A percentile compares a stretch with the other conserved stretches of the same genome.
These are phyloP conservation scores for Rhopalosiphum maidis DNA, from an alignment of 1,140 invertebrate species.

Conservation along the genomic window DNA sequence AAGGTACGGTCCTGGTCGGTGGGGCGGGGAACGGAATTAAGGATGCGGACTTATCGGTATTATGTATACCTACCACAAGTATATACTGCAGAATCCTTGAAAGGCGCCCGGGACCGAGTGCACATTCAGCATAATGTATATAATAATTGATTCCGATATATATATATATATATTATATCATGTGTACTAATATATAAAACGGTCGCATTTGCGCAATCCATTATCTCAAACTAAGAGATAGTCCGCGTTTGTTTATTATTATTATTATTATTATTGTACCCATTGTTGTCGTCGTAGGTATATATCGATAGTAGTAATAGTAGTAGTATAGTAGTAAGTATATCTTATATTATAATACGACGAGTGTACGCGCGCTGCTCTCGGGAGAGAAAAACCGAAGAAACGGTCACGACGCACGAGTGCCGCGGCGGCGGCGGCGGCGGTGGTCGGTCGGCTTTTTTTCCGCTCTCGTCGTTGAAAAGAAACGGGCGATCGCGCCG, in stretches of 20 bases:
- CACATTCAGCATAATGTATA: background rate
- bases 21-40: background rate
- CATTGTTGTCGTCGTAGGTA: slow-evolving; percentile 17
- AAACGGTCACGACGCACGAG: slow-evolving; percentile 34
- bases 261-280: background rate
- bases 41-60: background rate
- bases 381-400: slow-evolving; percentile 13
- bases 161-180: background rate
- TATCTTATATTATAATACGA: background rate
- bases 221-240: slow-evolving; percentile 50
- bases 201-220: slow-evolving; percentile 43
- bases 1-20: background rate
- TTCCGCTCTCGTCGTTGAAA: background rate
- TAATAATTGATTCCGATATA: slow-evolving; percentile 43
- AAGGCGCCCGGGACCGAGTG: background rate
- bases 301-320: too few relatives aligned
- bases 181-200: background rate
- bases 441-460: background rate
- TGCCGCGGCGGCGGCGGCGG: too few relatives aligned
- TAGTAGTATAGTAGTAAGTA: too few relatives aligned
- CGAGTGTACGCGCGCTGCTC: background rate
- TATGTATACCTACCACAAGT: background rate
- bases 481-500: background rate
- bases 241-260: background rate
- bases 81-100: slow-evolving; percentile 1